Evolutionary conservation across 2,797 vertebrate species (phyloP).

Genomic region (Xiphorhynchus erythropygius): DNA sequence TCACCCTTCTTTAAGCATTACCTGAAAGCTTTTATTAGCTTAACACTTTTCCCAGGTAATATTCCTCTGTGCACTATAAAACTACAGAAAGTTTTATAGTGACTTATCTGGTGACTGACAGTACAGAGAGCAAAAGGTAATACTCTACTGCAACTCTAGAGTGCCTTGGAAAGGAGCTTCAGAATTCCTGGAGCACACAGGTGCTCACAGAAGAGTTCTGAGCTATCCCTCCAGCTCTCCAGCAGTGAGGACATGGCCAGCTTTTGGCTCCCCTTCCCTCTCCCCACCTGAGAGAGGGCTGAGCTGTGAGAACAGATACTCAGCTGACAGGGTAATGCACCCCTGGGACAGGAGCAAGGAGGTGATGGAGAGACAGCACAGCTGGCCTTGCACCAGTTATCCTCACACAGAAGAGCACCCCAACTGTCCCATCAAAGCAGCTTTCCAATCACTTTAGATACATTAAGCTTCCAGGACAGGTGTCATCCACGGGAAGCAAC

Average conservation of each 20-base stretch:
- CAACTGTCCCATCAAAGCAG: background rate
- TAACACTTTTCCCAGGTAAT: background rate
- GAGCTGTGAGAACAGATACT: background rate
- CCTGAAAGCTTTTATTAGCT: background rate
- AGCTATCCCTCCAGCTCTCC: background rate
- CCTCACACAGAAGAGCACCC: background rate
- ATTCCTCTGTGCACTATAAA: background rate
- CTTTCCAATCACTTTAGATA: background rate
- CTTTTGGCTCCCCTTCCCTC: background rate
- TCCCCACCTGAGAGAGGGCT: background rate
- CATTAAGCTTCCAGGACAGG: background rate
- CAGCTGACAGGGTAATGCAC: background rate
- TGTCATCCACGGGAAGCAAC: background rate
- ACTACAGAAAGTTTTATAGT: background rate
- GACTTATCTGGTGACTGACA: background rate
- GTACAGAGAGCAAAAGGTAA: background rate
- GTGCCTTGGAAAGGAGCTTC: background rate
- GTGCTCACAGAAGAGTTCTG: background rate
- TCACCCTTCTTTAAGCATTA: background rate
- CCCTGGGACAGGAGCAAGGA: background rate
- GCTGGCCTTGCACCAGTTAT: background rate
- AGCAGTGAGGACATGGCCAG: background rate
- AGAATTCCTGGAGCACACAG: background rate
- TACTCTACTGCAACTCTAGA: background rate
- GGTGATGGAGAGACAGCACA: background rate